phyloP scores from a whole-genome alignment of 2,797 vertebrate genomes.

The Caiman crocodilus region DNA sequence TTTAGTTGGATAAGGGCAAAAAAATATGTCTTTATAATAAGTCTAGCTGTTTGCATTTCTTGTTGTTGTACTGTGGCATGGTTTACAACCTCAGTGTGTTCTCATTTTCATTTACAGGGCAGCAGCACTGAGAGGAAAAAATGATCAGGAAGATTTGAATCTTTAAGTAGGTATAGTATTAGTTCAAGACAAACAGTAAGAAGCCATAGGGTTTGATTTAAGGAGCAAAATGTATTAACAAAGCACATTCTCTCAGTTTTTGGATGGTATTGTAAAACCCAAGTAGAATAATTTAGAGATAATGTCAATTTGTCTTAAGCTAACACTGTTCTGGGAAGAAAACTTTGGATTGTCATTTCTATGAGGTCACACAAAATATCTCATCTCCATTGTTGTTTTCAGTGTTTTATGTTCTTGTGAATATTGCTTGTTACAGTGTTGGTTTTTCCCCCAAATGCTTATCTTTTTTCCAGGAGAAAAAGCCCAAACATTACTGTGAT shows the following conservation, averaged over 20 bases:
- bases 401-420: neutral
- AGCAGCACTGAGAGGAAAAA: constrained; percentile 38
- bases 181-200: constrained; percentile 33
- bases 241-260: constrained; percentile 6
- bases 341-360: neutral
- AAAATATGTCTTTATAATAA: constrained; percentile 56
- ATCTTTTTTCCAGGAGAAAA: neutral
- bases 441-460: neutral
- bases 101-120: constrained; percentile 54
- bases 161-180: constrained; percentile 30
- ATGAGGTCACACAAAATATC: neutral
- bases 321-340: neutral
- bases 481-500: too few relatives aligned
- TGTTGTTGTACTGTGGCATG: constrained; percentile 51
- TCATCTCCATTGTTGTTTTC: neutral
- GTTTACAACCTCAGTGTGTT: neutral
- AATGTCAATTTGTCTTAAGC: neutral
- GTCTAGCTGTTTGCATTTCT: constrained; percentile 51
- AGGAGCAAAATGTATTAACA: constrained; percentile 33
- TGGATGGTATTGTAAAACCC: neutral
- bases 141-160: constrained; percentile 57
- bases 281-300: neutral
- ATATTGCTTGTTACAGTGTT: neutral
- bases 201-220: constrained; percentile 34
- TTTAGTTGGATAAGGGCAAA: constrained; percentile 47